Percentiles rank a stretch among this genome's conserved stretches.
These are phyloP conservation scores for Vollenhovia emeryi DNA, from an alignment of 1,140 invertebrate species.

Conservation along the genomic window DNA sequence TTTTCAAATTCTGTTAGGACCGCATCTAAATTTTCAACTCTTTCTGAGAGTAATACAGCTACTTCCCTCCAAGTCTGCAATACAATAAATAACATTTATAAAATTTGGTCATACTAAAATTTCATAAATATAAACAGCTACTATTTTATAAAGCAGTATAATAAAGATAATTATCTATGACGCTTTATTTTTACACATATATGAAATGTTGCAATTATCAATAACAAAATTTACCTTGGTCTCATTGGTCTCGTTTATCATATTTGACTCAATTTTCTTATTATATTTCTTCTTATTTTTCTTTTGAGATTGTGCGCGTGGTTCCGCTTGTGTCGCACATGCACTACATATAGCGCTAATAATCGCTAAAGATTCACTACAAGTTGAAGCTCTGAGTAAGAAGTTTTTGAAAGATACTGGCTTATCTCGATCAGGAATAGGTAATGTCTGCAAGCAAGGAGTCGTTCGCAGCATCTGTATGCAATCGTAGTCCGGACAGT, in stretches of 20 bases:
- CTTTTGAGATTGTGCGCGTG: conserved; percentile 72
- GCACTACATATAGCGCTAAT: conserved; percentile 80
- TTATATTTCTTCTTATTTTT: conserved; percentile 82
- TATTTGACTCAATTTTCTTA: conserved; percentile 74
- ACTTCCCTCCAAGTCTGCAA: conserved; percentile 81
- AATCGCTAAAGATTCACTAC: conserved; percentile 82
- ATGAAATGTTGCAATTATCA: background rate
- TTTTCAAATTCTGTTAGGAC: conserved; percentile 79
- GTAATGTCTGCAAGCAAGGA: conserved; percentile 74
- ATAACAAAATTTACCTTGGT: conserved; percentile 22
- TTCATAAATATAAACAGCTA: background rate
- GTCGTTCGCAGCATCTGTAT: conserved; percentile 74
- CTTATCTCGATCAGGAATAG: conserved; percentile 73
- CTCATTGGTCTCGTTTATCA: conserved; percentile 74
- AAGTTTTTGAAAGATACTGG: conserved; percentile 81
- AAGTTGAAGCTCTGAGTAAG: conserved; percentile 81
- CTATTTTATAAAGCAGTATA: background rate
- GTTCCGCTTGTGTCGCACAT: conserved; percentile 73
- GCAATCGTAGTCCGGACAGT: conserved; percentile 77
- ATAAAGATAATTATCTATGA: background rate
- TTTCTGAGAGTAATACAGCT: conserved; percentile 75
- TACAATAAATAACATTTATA: conserved; percentile 44
- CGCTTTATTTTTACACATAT: background rate
- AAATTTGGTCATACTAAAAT: conserved; percentile 5
- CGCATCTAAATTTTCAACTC: conserved; percentile 77